These are phyloP conservation scores for Erpobdella octoculata DNA, from an alignment of 2,888 invertebrate genomes.

Conservation along the genomic window DNA sequence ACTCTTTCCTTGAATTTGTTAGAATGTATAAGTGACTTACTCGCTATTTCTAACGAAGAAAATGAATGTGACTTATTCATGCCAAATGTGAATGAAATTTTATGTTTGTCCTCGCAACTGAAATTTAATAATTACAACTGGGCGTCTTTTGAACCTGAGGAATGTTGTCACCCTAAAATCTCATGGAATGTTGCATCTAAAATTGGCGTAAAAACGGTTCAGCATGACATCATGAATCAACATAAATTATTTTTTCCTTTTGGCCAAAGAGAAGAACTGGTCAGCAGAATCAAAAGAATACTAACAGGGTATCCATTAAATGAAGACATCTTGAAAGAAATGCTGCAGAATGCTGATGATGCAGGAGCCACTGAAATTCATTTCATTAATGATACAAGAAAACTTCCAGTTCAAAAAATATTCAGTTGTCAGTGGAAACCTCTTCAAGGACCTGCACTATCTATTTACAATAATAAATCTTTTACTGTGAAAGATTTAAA, in stretches of 20 bases:
- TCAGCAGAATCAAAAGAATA: conserved; percentile 29
- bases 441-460: conserved; percentile 37
- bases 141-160: conserved; percentile 4
- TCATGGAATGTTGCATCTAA: conserved; percentile 34
- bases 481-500: conserved; percentile 34
- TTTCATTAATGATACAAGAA: conserved; percentile 41
- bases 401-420: conserved; percentile 35
- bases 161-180: conserved; percentile 30
- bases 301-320: conserved; percentile 35
- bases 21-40: too few species aligned
- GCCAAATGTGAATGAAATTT: conserved; percentile 36
- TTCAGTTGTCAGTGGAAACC: conserved; percentile 35
- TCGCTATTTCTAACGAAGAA: neutral
- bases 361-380: conserved; percentile 43
- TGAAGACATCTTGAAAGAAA: conserved; percentile 43
- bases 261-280: conserved; percentile 32
- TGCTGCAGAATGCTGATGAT: conserved; percentile 47
- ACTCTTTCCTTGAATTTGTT: neutral
- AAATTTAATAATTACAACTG: conserved; percentile 39
- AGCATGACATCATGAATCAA: conserved; percentile 6
- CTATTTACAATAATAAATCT: conserved; percentile 37
- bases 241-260: conserved; percentile 22
- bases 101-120: conserved; percentile 34
- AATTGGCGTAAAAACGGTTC: conserved; percentile 34
- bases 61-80: conserved; percentile 28